Base-by-base conservation (phyloP, 2,113 vertebrate genomes). In the Oreochromis spilurus region DNA sequence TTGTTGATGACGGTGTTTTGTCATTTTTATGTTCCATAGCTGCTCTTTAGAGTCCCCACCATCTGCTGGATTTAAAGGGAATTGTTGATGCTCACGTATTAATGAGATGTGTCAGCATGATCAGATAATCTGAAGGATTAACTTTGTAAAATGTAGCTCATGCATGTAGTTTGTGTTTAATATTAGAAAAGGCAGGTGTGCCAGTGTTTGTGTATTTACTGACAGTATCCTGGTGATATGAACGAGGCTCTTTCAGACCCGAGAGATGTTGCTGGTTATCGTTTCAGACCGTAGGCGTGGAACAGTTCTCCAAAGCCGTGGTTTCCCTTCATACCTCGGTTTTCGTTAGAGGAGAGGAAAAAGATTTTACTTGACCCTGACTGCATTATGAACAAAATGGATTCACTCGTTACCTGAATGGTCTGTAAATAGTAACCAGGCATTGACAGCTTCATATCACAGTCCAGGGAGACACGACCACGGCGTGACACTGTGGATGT, bases 111-210 rank as follows among this genome's bases (percentile, higher is more conserved):
- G 4, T 75, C 70, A 19, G 21, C 14, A 4, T 29, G 70, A 50
- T 29, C 70, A 77, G 31, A 82, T 40, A 40, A 80, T 90, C 54
- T 83, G 65, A 52, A 57, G 58, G 67, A 84, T 87, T 84, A 67
- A 90, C 53, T 52, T 84, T 78, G 82, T 38, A 26, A 70, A 36
- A 48, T 67, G 62, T 95, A 96, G 94, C 96, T 8, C 4, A 95
- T 97, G 96, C 96, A 97, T 98, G 96, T 89, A 65, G n/a, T 92
- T 34, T 88, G 10, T 89, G 87, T 60, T 85, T 83, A 79, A 50
- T 77, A 16, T 50, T 31, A 31, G 84, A 93, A 92, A 84, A 93
- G 91, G 91, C 87, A 87, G 58, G 78, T 91, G 79, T 93, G 92
- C 90, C 89, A 70, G 87, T 92, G 91, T 88, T 84, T 85, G 17